Evolutionary conservation across 2,113 vertebrate genomes (phyloP).

Genomic region (Trogon surrucura): DNA sequence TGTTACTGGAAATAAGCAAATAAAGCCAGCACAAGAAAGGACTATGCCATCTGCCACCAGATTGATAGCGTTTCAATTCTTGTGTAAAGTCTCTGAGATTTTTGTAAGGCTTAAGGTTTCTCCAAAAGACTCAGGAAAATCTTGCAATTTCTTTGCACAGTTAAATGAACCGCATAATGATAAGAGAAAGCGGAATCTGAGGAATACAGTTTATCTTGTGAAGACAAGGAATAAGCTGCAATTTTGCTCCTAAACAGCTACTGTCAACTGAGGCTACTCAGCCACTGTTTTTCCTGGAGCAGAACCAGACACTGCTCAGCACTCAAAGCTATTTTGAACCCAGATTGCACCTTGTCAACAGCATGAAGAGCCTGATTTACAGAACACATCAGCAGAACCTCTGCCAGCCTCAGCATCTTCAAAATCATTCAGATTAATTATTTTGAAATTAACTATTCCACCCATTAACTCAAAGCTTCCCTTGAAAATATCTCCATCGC

Average conservation of each 20-base stretch:
- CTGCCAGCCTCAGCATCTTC: neutral
- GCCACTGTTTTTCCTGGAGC: neutral
- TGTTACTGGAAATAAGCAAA: neutral
- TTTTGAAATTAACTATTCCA: neutral
- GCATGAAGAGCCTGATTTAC: neutral
- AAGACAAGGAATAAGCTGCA: neutral
- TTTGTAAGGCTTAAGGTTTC: neutral
- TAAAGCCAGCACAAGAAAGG: neutral
- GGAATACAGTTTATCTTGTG: neutral
- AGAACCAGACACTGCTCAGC: neutral
- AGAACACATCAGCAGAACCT: neutral
- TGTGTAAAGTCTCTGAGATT: neutral
- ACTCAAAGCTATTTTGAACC: neutral
- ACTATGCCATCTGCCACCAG: neutral
- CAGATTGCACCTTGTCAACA: neutral
- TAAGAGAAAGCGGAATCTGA: neutral
- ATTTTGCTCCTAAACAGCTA: neutral
- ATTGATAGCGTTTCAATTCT: neutral
- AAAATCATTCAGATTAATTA: neutral
- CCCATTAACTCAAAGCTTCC: neutral
- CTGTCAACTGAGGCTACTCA: neutral
- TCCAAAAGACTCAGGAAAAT: neutral
- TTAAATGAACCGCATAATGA: neutral
- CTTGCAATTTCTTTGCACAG: neutral
- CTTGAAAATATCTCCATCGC: neutral